phyloP scores from a whole-genome alignment of 2,797 vertebrate genomes.

The Basileuterus tristriatus region DNA sequence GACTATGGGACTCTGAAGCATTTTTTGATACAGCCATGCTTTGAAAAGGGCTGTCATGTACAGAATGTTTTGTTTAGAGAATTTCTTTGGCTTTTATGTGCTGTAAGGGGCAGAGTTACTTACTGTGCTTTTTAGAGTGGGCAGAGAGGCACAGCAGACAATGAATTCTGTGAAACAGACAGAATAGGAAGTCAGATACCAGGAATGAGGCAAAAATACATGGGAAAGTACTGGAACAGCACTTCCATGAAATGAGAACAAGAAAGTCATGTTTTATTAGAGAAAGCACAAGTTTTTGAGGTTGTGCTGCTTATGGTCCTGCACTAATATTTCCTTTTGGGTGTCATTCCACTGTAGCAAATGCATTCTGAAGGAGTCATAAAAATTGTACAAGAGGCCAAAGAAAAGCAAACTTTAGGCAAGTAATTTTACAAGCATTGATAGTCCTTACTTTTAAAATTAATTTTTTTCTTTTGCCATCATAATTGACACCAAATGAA shows the following conservation, averaged over 20 bases:
- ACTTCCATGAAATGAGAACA: background rate
- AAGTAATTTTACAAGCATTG: conserved; percentile 52
- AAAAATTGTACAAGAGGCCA: conserved; percentile 48
- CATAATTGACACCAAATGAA: background rate
- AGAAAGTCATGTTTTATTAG: background rate
- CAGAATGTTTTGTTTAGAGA: background rate
- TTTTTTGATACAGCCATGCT: background rate
- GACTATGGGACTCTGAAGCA: background rate
- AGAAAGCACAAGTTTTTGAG: background rate
- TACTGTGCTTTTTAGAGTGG: background rate
- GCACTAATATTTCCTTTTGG: background rate
- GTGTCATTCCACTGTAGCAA: conserved; percentile 61
- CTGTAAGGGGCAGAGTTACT: background rate
- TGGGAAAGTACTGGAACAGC: conserved; percentile 29
- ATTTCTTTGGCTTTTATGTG: background rate
- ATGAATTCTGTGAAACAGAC: background rate
- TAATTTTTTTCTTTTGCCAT: background rate
- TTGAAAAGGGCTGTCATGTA: background rate
- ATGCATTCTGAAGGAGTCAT: conserved; percentile 55
- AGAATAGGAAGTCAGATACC: background rate
- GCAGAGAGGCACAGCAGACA: background rate
- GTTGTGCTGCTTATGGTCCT: background rate
- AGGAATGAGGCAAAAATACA: conserved; percentile 4
- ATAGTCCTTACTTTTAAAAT: background rate
- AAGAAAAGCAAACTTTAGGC: conserved; percentile 73